These are phyloP conservation scores for Sebastes hubbsi DNA, from an alignment of 2,797 vertebrate genomes.

Conservation along the genomic window DNA sequence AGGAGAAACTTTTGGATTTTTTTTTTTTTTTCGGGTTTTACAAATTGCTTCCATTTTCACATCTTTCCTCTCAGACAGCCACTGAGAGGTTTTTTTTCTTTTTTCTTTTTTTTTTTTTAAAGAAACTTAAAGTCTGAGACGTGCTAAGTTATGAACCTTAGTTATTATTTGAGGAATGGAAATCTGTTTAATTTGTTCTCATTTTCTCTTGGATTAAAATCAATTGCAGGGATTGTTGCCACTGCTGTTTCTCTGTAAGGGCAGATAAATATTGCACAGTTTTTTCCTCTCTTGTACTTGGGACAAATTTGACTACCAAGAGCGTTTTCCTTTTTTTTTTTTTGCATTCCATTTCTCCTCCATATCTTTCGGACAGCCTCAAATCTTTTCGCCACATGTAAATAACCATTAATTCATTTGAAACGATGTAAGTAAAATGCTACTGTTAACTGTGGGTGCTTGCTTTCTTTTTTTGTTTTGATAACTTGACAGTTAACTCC, in stretches of 20 bases:
- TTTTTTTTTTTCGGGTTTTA: conserved; percentile 53
- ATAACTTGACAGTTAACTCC: conserved; percentile 73
- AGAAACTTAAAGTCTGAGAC: conserved; percentile 47
- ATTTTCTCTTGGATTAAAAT: conserved; percentile 82
- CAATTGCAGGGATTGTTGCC: conserved; percentile 91
- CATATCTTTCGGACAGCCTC: conserved; percentile 72
- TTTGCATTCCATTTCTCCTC: conserved; percentile 75
- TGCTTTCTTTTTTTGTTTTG: conserved; percentile 70
- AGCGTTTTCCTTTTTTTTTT: conserved; percentile 50
- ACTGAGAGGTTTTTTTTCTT: conserved; percentile 26
- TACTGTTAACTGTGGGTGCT: conserved; percentile 81
- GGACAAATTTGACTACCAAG: conserved; percentile 70
- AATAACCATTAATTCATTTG: conserved; percentile 80
- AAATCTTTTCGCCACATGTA: conserved; percentile 75
- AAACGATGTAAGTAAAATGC: conserved; percentile 82
- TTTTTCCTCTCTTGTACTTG: conserved; percentile 74
- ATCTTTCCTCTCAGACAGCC: conserved; percentile 54
- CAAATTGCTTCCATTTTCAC: conserved; percentile 75
- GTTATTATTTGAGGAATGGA: conserved; percentile 70
- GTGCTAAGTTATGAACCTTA: conserved; percentile 65
- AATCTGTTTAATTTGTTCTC: conserved; percentile 71
- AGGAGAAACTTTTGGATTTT: conserved; percentile 71
- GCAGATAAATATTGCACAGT: conserved; percentile 91
- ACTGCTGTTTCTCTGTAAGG: conserved; percentile 86
- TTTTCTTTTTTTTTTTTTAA: conserved; percentile 13